A percentile compares a stretch with the other conserved stretches of the same genome.
These are phyloP conservation scores for Pedicia rivosa DNA, from an alignment of 2,888 invertebrate genomes.

Conservation along the genomic window DNA sequence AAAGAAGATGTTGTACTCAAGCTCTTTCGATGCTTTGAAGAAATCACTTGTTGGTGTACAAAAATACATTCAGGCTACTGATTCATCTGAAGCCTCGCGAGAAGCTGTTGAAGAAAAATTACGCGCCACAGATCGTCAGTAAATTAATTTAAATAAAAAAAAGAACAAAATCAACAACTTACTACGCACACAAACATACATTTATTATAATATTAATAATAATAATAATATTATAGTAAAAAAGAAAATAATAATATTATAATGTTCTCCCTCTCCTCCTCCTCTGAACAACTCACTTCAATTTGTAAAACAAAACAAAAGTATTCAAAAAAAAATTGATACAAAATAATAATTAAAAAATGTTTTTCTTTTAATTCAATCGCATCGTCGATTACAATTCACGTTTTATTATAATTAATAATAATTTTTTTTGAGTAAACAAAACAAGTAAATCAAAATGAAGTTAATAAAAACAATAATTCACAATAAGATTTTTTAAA, in stretches of 20 bases:
- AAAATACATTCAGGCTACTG: conserved; percentile 95
- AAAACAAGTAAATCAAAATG: too few species aligned
- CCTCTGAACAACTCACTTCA: too few species aligned
- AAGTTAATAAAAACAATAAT: too few species aligned
- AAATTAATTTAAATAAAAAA: conserved; percentile 21
- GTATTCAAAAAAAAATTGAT: neutral
- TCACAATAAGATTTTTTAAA: too few species aligned
- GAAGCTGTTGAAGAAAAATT: conserved; percentile 89
- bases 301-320: neutral
- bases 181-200: conserved; percentile 4
- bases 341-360: neutral
- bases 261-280: too few species aligned
- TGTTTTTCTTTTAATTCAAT: conserved; percentile 1
- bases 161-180: conserved; percentile 7
- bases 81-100: conserved; percentile 83
- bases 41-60: conserved; percentile 92
- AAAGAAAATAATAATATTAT: conserved; percentile 1
- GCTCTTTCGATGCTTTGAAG: conserved; percentile 96
- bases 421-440: conserved; percentile 1
- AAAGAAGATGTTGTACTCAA: conserved; percentile 78
- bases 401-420: conserved; percentile 2
- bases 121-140: conserved; percentile 88
- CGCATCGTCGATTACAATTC: conserved; percentile 1
- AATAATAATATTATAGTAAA: conserved; percentile 3
- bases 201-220: conserved; percentile 3